These are phyloP conservation scores for Exephanes ischioxanthus DNA, from an alignment of 2,888 invertebrate genomes.

Conservation along the genomic window DNA sequence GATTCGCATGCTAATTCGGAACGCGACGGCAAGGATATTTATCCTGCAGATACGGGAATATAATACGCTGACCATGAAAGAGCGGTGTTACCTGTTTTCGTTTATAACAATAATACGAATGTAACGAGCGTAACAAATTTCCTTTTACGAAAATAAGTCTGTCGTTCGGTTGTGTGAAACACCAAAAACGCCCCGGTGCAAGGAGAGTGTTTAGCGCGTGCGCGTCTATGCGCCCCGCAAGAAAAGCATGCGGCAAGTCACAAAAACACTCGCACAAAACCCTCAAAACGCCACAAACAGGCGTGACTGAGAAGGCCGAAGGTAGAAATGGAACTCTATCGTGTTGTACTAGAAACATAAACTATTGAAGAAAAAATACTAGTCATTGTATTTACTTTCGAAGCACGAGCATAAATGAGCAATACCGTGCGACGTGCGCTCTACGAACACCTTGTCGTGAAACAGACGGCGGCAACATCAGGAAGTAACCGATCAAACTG, in stretches of 20 bases:
- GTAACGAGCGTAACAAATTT: not conserved
- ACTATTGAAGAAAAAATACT: not conserved
- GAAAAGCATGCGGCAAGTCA: no score
- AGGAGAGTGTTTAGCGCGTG: no score
- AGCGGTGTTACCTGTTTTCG: not conserved
- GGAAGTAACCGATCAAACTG: not conserved
- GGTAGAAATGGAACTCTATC: not conserved
- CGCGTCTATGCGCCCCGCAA: no score
- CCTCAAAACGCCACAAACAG: no score
- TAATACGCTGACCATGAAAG: not conserved
- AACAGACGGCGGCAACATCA: not conserved
- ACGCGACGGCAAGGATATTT: not conserved
- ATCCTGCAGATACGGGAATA: not conserved
- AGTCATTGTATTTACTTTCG: constrained; percentile 72
- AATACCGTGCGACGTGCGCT: constrained; percentile 76
- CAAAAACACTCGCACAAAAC: no score
- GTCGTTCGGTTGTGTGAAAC: no score
- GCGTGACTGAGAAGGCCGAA: no score
- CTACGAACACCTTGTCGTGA: constrained; percentile 70
- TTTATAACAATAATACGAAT: not conserved
- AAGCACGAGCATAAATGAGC: constrained; percentile 77
- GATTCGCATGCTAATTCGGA: constrained; percentile 8
- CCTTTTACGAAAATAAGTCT: not conserved
- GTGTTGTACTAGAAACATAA: not conserved
- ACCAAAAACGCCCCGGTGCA: no score